phyloP scores from a whole-genome alignment of 2,113 vertebrate genomes.

The Seriola rivoliana region DNA sequence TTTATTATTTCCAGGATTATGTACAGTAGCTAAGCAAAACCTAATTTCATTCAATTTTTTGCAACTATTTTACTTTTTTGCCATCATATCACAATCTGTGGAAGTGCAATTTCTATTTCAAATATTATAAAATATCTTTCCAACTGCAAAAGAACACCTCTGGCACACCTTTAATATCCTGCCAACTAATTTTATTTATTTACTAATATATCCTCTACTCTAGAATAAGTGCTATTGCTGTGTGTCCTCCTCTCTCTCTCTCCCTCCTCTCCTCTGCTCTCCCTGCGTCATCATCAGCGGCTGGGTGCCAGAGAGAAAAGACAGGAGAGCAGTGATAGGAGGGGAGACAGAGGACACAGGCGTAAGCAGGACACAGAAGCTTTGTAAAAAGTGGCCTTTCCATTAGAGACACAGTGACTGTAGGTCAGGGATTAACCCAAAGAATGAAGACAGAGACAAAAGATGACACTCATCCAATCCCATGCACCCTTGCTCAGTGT shows the following conservation, averaged over 20 bases:
- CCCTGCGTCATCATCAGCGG: constrained; percentile 72
- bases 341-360: constrained; percentile 48
- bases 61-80: background rate
- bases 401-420: constrained; percentile 22
- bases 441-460: constrained; percentile 30
- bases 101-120: background rate
- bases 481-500: background rate
- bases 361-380: constrained; percentile 42
- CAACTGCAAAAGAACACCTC: background rate
- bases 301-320: constrained; percentile 66
- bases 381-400: constrained; percentile 44
- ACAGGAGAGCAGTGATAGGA: constrained; percentile 27
- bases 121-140: background rate
- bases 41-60: constrained; percentile 1
- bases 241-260: constrained; percentile 21
- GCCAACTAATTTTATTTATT: background rate
- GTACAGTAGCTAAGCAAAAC: constrained; percentile 11
- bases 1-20: background rate
- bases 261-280: constrained; percentile 38
- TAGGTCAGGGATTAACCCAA: constrained; percentile 36
- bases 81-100: background rate
- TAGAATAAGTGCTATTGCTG: constrained; percentile 24
- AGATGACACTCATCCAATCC: constrained; percentile 39
- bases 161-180: background rate
- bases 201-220: constrained; percentile 1